Evolutionary conservation across 2,113 vertebrate species (phyloP).

Genomic region (Potamarius usumacintae): DNA sequence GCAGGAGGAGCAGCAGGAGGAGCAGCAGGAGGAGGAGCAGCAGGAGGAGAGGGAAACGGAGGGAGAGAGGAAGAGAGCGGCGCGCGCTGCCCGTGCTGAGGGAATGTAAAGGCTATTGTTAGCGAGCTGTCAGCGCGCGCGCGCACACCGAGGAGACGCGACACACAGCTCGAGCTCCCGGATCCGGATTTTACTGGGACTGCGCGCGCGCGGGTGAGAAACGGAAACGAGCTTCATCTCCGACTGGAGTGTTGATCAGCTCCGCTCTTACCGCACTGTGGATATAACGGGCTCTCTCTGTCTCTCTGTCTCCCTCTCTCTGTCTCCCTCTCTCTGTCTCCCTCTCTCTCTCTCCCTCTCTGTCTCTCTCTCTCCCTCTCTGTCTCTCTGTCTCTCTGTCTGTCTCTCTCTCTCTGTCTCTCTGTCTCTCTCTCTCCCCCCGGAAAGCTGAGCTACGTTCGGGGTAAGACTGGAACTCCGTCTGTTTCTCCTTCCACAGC

Average conservation of each 20-base stretch:
- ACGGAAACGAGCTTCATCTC: neutral
- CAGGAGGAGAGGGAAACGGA: neutral
- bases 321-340: neutral
- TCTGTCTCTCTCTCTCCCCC: neutral
- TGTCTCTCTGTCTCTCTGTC: neutral
- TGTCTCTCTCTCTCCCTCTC: neutral
- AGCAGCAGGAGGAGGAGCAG: neutral
- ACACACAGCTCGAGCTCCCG: constrained; percentile 3
- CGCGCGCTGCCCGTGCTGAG: constrained; percentile 5
- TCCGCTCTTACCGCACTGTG: constrained; percentile 9
- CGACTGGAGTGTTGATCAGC: neutral
- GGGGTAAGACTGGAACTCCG: neutral
- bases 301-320: neutral
- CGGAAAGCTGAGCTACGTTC: neutral
- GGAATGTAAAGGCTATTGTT: constrained; percentile 30
- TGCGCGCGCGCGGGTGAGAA: neutral
- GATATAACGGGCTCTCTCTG: constrained; percentile 41
- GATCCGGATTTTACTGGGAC: constrained; percentile 26
- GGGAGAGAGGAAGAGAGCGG: neutral
- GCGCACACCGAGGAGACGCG: neutral
- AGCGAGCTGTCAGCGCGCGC: constrained; percentile 28
- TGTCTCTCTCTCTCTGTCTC: neutral
- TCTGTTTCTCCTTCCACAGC: neutral
- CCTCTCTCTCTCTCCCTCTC: too few species aligned
- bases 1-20: neutral